phyloP scores from a whole-genome alignment of 2,888 invertebrate species.

The Caenorhabditis uteleia region DNA sequence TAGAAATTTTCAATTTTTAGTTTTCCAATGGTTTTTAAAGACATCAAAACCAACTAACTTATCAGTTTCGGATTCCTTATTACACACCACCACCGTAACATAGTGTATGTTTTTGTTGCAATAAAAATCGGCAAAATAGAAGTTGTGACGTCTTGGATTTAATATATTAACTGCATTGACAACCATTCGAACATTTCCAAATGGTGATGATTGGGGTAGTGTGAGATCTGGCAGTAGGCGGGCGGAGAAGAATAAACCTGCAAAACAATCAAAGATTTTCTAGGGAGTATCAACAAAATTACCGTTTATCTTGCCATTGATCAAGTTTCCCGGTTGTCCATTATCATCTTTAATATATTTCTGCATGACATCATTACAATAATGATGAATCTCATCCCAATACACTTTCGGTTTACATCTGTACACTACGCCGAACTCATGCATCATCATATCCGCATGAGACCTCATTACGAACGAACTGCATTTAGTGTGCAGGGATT shows the following conservation, averaged over 20 bases:
- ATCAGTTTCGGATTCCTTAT: constrained; percentile 54
- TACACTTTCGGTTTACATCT: constrained; percentile 60
- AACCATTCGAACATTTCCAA: constrained; percentile 63
- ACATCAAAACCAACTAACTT: constrained; percentile 12
- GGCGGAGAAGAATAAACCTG: constrained; percentile 69
- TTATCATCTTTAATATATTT: constrained; percentile 67
- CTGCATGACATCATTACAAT: constrained; percentile 56
- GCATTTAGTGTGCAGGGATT: constrained; percentile 31
- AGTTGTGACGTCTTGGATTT: constrained; percentile 33
- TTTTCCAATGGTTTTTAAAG: not conserved
- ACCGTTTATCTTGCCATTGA: constrained; percentile 60
- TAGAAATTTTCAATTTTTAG: too few species aligned
- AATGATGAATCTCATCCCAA: constrained; percentile 59
- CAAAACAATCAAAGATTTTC: too few species aligned
- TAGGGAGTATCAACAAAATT: not conserved
- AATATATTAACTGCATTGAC: constrained; percentile 39
- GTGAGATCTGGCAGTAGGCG: constrained; percentile 51
- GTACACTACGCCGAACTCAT: constrained; percentile 41
- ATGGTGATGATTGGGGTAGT: constrained; percentile 61
- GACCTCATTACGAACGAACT: constrained; percentile 20
- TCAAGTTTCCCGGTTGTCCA: constrained; percentile 63
- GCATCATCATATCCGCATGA: constrained; percentile 29
- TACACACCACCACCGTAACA: constrained; percentile 67
- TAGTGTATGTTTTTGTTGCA: constrained; percentile 69
- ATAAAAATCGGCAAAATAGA: constrained; percentile 71